These are phyloP conservation scores for Lasiurus cinereus DNA, from an alignment of 2,113 vertebrate genomes.

Conservation along the genomic window DNA sequence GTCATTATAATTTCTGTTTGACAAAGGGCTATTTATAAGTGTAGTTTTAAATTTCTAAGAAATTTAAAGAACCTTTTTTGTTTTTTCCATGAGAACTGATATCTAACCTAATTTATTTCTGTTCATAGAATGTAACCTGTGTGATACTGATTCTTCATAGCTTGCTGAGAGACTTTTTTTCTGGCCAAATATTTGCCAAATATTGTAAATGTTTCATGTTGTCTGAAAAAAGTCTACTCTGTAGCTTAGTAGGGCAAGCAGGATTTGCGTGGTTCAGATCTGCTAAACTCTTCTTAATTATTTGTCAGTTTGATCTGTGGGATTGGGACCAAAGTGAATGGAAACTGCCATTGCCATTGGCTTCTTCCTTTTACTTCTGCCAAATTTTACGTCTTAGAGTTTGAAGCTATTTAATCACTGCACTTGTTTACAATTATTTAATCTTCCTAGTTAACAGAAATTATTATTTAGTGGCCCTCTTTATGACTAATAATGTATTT, in stretches of 20 bases:
- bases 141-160: background rate
- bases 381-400: background rate
- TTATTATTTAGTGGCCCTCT: background rate
- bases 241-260: background rate
- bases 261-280: background rate
- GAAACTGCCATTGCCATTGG: accelerated
- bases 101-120: background rate
- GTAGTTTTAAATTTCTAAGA: background rate
- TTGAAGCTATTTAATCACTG: background rate
- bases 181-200: background rate
- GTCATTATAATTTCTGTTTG: background rate
- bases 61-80: background rate
- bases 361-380: background rate
- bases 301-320: background rate
- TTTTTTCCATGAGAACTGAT: background rate
- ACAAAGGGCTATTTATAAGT: background rate
- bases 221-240: background rate
- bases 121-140: slow-evolving; percentile 5
- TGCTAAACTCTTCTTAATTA: background rate
- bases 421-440: slow-evolving; percentile 6
- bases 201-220: background rate
- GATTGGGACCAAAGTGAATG: background rate
- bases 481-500: background rate
- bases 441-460: background rate
- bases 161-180: background rate